phyloP scores from a whole-genome alignment of 2,797 vertebrate species.

The Chaunax sp. region DNA sequence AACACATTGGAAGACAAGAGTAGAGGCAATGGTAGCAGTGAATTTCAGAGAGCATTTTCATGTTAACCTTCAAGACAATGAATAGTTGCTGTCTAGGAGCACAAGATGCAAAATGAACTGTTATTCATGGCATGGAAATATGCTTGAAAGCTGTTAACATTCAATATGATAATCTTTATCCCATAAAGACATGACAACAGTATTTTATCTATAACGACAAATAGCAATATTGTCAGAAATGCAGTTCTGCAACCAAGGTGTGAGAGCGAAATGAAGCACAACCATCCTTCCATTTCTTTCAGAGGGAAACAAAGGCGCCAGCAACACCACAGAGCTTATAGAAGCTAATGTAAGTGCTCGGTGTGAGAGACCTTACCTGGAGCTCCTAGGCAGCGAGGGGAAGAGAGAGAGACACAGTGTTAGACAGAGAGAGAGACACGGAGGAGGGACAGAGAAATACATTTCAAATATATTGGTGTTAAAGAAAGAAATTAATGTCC shows the following conservation, averaged over 20 bases:
- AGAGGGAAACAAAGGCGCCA: conserved; percentile 51
- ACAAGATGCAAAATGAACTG: conserved; percentile 65
- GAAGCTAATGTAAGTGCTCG: conserved; percentile 68
- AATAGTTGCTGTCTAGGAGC: conserved; percentile 40
- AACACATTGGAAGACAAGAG: conserved; percentile 41
- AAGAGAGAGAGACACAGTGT: conserved; percentile 81
- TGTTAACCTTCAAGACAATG: conserved; percentile 22
- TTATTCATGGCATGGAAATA: conserved; percentile 56
- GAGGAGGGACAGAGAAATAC: conserved; percentile 60
- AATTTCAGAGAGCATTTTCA: conserved; percentile 1
- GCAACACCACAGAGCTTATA: conserved; percentile 70
- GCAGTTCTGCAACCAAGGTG: conserved; percentile 67
- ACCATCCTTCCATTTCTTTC: conserved; percentile 25
- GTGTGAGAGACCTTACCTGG: conserved; percentile 91
- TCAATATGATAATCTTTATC: conserved; percentile 19
- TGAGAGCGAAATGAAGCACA: conserved; percentile 63
- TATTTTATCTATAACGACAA: conserved; percentile 25
- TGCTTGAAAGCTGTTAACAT: conserved; percentile 36
- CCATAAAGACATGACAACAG: conserved; percentile 21
- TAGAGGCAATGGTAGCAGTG: conserved; percentile 7
- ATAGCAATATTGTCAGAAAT: conserved; percentile 44
- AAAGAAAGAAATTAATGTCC: conserved; percentile 32
- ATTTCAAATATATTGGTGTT: conserved; percentile 50
- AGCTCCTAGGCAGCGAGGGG: conserved; percentile 95
- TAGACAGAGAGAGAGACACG: conserved; percentile 69